Conservation (phyloP, 2,888 invertebrate genomes). For the Halictus ligatus region DNA sequence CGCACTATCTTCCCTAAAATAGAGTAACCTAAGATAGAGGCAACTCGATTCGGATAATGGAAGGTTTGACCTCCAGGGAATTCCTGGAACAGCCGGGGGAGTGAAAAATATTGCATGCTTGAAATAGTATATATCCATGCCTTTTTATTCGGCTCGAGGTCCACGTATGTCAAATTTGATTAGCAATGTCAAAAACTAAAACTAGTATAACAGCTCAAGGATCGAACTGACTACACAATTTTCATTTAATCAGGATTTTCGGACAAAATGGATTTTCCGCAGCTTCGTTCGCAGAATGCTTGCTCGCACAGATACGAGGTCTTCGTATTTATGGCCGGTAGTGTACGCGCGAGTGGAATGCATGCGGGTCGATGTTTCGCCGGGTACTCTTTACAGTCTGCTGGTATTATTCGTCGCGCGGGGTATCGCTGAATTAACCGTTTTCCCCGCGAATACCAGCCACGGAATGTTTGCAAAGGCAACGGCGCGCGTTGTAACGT, state of each 20-base stretch:
- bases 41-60: not conserved
- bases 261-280: not conserved
- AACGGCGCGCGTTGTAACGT: slow-evolving; percentile 48
- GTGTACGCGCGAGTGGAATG: slow-evolving; percentile 24
- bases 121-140: too few relatives aligned
- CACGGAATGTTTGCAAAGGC: slow-evolving; percentile 36
- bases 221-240: not conserved
- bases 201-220: too few relatives aligned
- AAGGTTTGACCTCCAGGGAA: not conserved
- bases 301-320: not conserved
- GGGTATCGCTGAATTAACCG: slow-evolving; percentile 20
- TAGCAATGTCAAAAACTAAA: not conserved
- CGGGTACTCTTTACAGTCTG: not conserved
- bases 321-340: not conserved
- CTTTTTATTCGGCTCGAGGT: not conserved
- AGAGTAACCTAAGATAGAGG: not conserved
- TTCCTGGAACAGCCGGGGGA: not conserved
- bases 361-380: slow-evolving; percentile 27
- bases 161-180: too few relatives aligned
- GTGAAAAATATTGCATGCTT: not conserved
- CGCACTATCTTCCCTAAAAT: not conserved
- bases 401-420: slow-evolving; percentile 3
- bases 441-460: slow-evolving; percentile 30
- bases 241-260: not conserved
- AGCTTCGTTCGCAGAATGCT: not conserved